phyloP scores from a whole-genome alignment of 2,113 vertebrate genomes.

The Albula glossodonta region DNA sequence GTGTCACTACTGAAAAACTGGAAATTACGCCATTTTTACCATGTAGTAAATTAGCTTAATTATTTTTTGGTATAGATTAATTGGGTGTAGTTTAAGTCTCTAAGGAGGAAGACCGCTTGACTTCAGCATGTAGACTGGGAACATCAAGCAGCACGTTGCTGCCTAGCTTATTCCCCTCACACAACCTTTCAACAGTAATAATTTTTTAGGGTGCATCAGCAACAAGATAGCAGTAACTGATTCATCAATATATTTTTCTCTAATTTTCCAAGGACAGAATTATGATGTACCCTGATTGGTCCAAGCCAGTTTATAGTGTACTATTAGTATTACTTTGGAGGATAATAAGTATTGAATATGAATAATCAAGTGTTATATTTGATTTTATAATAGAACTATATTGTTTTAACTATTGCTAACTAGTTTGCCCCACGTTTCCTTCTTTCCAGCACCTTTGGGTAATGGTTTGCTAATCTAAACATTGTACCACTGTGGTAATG shows the following conservation, averaged over 20 bases:
- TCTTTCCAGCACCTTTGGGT: background rate
- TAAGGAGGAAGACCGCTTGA: background rate
- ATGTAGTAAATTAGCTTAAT: background rate
- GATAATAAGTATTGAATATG: background rate
- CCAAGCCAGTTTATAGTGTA: background rate
- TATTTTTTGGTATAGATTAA: conserved; percentile 9
- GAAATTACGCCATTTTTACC: conserved; percentile 11
- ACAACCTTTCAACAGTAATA: background rate
- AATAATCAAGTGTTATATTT: background rate
- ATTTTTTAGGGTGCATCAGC: background rate
- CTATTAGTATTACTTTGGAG: background rate
- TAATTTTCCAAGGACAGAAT: background rate
- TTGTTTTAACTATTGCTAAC: too few relatives aligned
- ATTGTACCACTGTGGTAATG: too few relatives aligned
- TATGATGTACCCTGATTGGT: background rate
- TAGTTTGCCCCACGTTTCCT: background rate
- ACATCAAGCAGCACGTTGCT: background rate
- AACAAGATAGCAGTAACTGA: background rate
- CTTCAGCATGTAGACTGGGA: background rate
- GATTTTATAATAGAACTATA: background rate
- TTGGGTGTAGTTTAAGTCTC: conserved; percentile 1
- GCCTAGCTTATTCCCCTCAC: background rate
- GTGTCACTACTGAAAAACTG: conserved; percentile 15
- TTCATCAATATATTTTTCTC: background rate
- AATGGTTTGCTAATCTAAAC: background rate